Percentiles rank a stretch among this genome's conserved stretches.
These are phyloP conservation scores for Tympanuchus pallidicinctus DNA, from an alignment of 2,113 vertebrate genomes.

Conservation along the genomic window DNA sequence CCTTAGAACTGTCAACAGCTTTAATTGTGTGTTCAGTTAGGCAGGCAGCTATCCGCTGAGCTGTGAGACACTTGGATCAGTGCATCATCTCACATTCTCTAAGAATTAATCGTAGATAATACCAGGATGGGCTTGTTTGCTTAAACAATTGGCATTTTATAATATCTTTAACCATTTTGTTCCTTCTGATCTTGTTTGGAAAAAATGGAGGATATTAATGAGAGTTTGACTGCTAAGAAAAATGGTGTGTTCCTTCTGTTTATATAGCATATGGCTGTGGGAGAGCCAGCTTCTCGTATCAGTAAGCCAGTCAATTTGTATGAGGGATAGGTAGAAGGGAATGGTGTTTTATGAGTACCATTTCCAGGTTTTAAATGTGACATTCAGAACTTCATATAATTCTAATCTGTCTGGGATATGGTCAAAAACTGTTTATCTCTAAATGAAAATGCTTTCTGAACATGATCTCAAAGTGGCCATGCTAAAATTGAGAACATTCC, in stretches of 20 bases:
- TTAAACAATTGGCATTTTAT: background rate
- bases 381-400: background rate
- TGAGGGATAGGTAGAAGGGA: background rate
- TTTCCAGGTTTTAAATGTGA: background rate
- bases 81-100: background rate
- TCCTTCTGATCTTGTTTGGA: background rate
- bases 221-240: background rate
- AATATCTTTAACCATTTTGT: background rate
- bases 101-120: background rate
- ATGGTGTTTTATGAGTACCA: background rate
- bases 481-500: background rate
- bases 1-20: background rate
- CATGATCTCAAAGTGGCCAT: background rate
- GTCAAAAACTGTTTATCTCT: background rate
- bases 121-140: background rate
- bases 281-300: background rate
- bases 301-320: background rate
- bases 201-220: background rate
- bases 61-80: background rate
- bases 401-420: background rate
- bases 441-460: background rate
- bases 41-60: background rate
- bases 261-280: accelerated
- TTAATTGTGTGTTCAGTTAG: background rate
- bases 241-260: background rate